These are phyloP conservation scores for Lagopus leucura DNA, from an alignment of 2,113 vertebrate genomes.

Conservation along the genomic window DNA sequence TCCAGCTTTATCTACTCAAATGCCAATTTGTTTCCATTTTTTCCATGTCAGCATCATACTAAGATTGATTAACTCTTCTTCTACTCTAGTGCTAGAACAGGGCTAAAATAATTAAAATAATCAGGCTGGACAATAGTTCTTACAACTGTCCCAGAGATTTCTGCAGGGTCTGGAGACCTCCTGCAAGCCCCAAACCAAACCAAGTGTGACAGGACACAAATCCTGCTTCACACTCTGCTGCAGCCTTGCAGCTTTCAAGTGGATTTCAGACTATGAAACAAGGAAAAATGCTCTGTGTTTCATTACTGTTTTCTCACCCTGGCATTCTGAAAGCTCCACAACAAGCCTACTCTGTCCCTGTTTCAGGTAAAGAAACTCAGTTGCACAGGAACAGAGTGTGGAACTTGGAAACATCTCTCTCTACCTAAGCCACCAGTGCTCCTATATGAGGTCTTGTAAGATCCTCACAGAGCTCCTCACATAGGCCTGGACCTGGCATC, in stretches of 20 bases:
- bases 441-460: too few species aligned
- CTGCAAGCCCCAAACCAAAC: not conserved
- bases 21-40: not conserved
- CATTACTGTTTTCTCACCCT: not conserved
- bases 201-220: not conserved
- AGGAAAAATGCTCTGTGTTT: not conserved
- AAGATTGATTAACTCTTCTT: not conserved
- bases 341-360: not conserved
- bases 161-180: not conserved
- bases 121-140: not conserved
- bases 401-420: not conserved
- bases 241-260: not conserved
- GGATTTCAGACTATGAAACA: not conserved
- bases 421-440: not conserved
- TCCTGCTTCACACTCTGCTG: not conserved
- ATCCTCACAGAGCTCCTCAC: too few species aligned
- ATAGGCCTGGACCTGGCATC: too few species aligned
- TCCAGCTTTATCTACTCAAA: constrained; percentile 4
- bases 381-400: not conserved
- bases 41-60: not conserved
- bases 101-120: not conserved
- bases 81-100: not conserved
- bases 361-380: not conserved
- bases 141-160: not conserved
- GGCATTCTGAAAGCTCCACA: not conserved